Conservation (phyloP, 2,113 vertebrate genomes). For the Prionailurus viverrinus region DNA sequence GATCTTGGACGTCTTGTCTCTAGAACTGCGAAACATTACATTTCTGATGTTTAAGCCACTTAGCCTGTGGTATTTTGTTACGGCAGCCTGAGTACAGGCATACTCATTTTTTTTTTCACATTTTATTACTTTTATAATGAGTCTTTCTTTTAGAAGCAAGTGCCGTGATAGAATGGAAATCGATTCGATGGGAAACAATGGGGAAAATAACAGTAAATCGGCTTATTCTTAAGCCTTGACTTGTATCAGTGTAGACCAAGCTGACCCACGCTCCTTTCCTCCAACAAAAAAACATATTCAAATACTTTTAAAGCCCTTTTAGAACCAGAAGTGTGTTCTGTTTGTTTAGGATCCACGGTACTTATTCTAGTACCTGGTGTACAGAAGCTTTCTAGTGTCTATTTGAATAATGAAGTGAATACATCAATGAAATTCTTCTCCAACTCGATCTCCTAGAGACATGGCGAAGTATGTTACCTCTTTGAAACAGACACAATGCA, state of each 20-base stretch:
- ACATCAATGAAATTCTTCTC: neutral
- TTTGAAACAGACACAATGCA: neutral
- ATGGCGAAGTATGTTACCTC: neutral
- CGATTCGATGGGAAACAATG: neutral
- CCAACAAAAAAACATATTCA: neutral
- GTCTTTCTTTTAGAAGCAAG: slow-evolving; percentile 17
- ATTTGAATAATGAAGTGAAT: slow-evolving; percentile 11
- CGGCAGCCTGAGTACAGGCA: neutral
- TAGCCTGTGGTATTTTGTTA: neutral
- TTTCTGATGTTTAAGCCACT: neutral
- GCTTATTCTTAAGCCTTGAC: neutral
- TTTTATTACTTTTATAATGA: slow-evolving; percentile 52
- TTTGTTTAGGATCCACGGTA: neutral
- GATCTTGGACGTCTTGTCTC: neutral
- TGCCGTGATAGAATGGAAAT: neutral
- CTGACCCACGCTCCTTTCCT: rapidly evolving
- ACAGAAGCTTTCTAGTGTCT: neutral
- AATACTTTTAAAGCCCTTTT: neutral
- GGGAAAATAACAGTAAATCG: neutral
- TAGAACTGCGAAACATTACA: neutral
- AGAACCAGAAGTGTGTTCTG: neutral
- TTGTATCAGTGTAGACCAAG: neutral
- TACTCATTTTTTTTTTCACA: neutral
- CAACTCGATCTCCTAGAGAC: neutral
- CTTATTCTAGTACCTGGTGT: neutral